These are phyloP conservation scores for Lasiommata megera DNA, from an alignment of 2,888 invertebrate species.

Conservation along the genomic window DNA sequence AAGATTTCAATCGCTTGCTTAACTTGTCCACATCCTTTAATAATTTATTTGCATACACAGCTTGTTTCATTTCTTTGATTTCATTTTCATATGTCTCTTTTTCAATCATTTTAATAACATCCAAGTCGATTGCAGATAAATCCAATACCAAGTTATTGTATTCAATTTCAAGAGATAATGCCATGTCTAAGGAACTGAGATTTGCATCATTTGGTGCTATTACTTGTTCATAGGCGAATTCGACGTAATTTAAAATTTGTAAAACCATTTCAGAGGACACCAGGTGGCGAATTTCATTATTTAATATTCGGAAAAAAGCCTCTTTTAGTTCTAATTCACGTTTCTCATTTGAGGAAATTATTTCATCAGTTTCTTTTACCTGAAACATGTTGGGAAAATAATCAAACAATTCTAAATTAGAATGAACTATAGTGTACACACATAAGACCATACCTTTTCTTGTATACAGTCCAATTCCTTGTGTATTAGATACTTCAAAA, in stretches of 20 bases:
- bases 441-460: constrained; percentile 50
- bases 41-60: constrained; percentile 59
- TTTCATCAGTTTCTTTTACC: constrained; percentile 57
- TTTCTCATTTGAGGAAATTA: constrained; percentile 51
- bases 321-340: constrained; percentile 63
- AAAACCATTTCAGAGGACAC: constrained; percentile 82
- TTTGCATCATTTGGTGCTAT: constrained; percentile 83
- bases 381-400: constrained; percentile 35
- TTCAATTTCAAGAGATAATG: constrained; percentile 80
- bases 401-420: not conserved
- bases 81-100: constrained; percentile 62
- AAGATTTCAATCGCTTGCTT: constrained; percentile 59
- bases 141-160: constrained; percentile 66
- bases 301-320: constrained; percentile 60
- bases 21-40: constrained; percentile 68
- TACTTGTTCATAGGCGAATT: constrained; percentile 84
- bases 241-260: constrained; percentile 82
- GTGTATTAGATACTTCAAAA: constrained; percentile 49
- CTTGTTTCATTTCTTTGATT: constrained; percentile 54
- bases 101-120: constrained; percentile 61
- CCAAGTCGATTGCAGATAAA: constrained; percentile 62
- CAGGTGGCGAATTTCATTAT: constrained; percentile 73
- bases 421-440: constrained; percentile 4
- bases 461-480: constrained; percentile 59
- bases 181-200: constrained; percentile 82